Evolutionary conservation across 2,888 invertebrate species (phyloP), one percentile per base, ranked within the genome.

Genomic region (Megaustenia siamemsis): DNA sequence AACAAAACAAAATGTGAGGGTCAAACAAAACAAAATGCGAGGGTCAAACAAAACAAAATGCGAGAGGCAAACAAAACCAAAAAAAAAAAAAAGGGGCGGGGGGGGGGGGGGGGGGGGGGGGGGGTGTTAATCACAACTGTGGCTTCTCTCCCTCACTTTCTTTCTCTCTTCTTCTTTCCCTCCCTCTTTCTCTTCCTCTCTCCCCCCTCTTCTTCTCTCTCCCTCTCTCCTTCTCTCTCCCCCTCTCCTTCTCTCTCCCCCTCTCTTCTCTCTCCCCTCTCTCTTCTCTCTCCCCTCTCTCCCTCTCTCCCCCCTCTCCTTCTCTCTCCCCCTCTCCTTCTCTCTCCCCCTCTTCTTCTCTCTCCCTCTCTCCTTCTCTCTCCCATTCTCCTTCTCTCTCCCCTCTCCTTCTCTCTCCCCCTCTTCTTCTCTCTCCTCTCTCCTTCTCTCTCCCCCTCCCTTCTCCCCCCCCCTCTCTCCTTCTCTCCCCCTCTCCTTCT

Each of bases 151-250:
- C 63, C 45, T 75, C 45, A 63, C 45, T 76, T 73, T 63, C 45
- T 82, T 32, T 76, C 45, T 75, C 45, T 75, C 63, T 66, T 43
- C 28, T n/a, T 82, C 66, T 75, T 60, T 60, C 75, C 75, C 75
- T 82, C 75, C 63, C 63, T 82, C 75, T 82, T 75, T 63, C 63
- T 82, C 82, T 82, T 75, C 73, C 75, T n/a, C n/a, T 56, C 56
- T 56, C n/a, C 56, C n/a, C n/a, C 56, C n/a, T 56, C 56, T 56
- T 56, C 56, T 56, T 56, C 56, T 56, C 56, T 56, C n/a, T n/a
- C n/a, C n/a, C 56, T 56, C n/a, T n/a, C n/a, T 56, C 68, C 38
- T 38, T 38, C 18, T 38, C 68, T 68, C 38, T 21, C 12, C 18
- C n/a, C 35, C 38, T 35, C 35, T 38, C 15, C 12, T 35, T 15